Base-by-base conservation (phyloP, 2,888 invertebrate genomes). In the Argynnis bischoffii region DNA sequence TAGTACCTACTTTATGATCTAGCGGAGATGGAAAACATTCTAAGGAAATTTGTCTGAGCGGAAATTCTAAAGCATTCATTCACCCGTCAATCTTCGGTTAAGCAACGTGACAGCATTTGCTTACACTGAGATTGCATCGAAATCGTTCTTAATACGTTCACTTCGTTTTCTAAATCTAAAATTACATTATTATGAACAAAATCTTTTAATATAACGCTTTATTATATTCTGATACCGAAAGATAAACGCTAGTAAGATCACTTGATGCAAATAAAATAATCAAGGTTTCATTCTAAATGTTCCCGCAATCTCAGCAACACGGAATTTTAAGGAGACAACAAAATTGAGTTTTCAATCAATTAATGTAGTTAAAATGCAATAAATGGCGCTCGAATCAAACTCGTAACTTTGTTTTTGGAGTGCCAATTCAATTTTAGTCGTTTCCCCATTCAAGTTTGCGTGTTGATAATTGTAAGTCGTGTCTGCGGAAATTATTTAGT, bases 301-400 rank as follows among this genome's bases (percentile, higher is more conserved):
- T 31, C 51, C 41, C 35, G 21, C 74, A 75, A 77, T 81, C 76
- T 77, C 69, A 71, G 69, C 72, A 74, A 69, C 71, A 76, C 72
- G 75, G 79, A 80, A 79, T 79, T 83, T 81, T 76, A 74, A 79
- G 78, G 76, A 78, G 77, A 75, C 53, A 31, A 72, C 77, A 74
- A 82, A 87, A 85, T 84, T 77, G 82, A 86, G 81, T 73, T 73
- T 69, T 69, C 86, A 76, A 86, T 88, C 83, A 87, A 88, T 90
- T 89, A 89, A 81, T 84, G 80, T 85, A 82, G 86, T 89, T 88
- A 88, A 86, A 87, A 88, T 87, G 87, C 88, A 87, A 88, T 89
- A 89, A 89, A 88, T 86, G 84, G 82, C 81, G 83, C 78, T 76
- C 80, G 77, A 78, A 77, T 78, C 80, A 80, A 81, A 81, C 79